Percentiles rank a stretch among this genome's conserved stretches.
Conservation (phyloP, 2,113 vertebrate species). For the Numenius arquata region DNA sequence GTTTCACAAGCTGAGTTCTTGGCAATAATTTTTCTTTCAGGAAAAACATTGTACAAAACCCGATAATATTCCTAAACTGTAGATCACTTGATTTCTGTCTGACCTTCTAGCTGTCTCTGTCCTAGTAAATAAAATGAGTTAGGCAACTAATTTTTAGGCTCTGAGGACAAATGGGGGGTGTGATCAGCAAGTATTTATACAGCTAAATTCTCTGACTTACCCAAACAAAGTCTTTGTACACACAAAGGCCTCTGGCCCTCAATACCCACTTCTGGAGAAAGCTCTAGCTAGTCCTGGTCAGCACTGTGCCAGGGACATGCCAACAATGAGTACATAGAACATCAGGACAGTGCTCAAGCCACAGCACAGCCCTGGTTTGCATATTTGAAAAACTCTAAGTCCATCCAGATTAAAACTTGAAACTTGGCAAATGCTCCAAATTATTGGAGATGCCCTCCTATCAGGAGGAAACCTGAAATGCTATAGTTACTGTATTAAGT, state of each 20-base stretch:
- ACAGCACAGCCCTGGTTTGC: not conserved
- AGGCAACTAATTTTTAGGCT: not conserved
- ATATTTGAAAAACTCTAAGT: not conserved
- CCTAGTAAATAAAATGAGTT: not conserved
- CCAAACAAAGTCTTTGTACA: not conserved
- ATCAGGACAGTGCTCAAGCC: not conserved
- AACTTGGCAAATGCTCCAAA: not conserved
- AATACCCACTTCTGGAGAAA: not conserved
- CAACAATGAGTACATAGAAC: not conserved
- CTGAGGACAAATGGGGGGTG: not conserved
- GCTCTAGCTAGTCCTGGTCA: not conserved
- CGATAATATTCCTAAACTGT: not conserved
- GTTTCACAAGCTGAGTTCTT: not conserved
- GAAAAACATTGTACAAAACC: not conserved
- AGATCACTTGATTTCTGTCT: not conserved
- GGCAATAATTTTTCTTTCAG: not conserved
- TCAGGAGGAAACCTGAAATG: not conserved
- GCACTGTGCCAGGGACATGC: not conserved
- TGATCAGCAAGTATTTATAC: not conserved
- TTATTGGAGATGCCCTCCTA: not conserved
- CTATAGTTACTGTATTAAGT: not conserved
- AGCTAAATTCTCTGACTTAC: not conserved
- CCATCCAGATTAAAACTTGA: not conserved
- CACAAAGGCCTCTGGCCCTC: not conserved
- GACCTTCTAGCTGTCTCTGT: not conserved